A percentile compares a stretch with the other conserved stretches of the same genome.
Evolutionary conservation across 2,113 vertebrate species (phyloP).

Genomic region (Syrmaticus mikado): DNA sequence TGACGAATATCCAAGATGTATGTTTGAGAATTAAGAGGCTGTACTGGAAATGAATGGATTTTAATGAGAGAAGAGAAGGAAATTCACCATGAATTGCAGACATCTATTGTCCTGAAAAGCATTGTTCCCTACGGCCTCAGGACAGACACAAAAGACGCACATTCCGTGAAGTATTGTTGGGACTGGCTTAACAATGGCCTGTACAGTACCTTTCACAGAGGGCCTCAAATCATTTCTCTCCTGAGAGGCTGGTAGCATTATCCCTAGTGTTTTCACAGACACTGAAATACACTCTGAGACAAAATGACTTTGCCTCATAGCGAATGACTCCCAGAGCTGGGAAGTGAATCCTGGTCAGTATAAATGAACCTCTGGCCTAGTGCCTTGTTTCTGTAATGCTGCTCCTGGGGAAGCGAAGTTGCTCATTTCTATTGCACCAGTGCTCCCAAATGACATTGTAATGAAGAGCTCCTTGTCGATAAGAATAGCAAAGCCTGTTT

Average conservation of each 20-base stretch:
- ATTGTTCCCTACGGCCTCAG: neutral
- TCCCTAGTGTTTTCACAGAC: neutral
- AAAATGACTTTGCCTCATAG: neutral
- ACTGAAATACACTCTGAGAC: neutral
- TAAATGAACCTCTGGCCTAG: neutral
- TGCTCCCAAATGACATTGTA: neutral
- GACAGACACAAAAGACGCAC: slow-evolving; percentile 2
- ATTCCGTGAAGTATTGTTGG: neutral
- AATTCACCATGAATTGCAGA: slow-evolving; percentile 16
- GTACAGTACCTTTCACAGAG: neutral
- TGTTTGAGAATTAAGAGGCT: slow-evolving; percentile 37
- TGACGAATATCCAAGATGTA: slow-evolving; percentile 63
- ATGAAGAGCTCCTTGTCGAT: neutral
- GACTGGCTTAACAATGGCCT: neutral
- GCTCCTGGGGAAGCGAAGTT: neutral
- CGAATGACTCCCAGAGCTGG: neutral
- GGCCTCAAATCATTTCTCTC: neutral
- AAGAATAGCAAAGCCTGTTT: neutral
- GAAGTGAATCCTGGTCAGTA: neutral
- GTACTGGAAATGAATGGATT: slow-evolving; percentile 48
- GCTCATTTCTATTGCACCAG: neutral
- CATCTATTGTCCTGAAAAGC: neutral
- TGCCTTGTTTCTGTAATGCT: neutral
- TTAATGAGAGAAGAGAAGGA: slow-evolving; percentile 40
- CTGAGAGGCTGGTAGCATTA: neutral